A percentile compares a stretch with the other conserved stretches of the same genome.
Evolutionary conservation across 2,113 vertebrate species (phyloP).

Genomic region (Acanthisitta chloris): DNA sequence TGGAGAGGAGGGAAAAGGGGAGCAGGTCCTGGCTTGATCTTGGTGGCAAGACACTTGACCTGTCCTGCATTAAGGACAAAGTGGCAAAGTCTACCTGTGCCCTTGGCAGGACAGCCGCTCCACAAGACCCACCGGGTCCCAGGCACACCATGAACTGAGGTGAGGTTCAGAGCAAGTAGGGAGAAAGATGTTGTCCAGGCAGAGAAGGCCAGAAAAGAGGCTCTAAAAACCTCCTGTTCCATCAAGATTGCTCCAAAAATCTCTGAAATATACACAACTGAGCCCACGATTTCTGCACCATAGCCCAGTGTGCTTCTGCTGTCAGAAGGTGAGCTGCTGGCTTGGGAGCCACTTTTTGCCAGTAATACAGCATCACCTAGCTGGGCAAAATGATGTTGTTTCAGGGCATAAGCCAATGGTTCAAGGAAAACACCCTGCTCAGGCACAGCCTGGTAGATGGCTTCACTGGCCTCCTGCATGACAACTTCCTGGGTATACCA

Average conservation of each 20-base stretch:
- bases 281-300: neutral
- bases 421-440: neutral
- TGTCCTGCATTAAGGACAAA: neutral
- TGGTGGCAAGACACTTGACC: neutral
- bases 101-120: neutral
- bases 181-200: neutral
- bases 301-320: neutral
- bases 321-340: neutral
- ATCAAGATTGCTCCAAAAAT: neutral
- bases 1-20: neutral
- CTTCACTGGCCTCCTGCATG: neutral
- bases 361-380: neutral
- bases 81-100: neutral
- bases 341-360: neutral
- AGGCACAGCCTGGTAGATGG: neutral
- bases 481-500: neutral
- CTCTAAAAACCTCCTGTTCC: neutral
- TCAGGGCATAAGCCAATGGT: neutral
- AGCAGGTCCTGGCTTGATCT: neutral
- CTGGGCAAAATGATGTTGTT: neutral
- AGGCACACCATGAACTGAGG: neutral
- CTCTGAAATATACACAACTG: neutral
- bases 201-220: neutral
- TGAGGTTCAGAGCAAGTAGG: neutral
- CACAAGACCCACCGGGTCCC: fast-evolving